Base-by-base conservation (phyloP, 1,140 invertebrate species). In the Dinoponera quadriceps region DNA sequence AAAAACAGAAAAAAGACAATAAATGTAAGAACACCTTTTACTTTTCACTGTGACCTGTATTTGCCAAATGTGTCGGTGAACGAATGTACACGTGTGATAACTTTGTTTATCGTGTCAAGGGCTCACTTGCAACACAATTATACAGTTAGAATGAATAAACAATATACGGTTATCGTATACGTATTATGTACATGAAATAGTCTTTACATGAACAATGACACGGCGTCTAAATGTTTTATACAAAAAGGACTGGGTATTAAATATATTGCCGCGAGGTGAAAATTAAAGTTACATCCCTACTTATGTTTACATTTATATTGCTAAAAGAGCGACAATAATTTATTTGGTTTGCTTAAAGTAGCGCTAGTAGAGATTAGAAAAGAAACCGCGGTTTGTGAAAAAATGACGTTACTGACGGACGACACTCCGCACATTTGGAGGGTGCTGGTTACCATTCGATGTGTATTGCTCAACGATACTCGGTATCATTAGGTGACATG, bases 41-140 rank as follows among this genome's bases (percentile, higher is more conserved):
- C 86, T 82, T 90, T 91, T 92, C 86, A 85, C 89, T 92, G 91
- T 91, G 89, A 92, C 78, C 88, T 93, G 88, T 92, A 91, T 93
- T 91, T 93, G 87, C 90, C 85, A 90, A 90, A 80, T 91, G 90
- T 88, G 86, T 89, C 84, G 63, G 86, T 92, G 87, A 93, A 90
- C 86, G 87, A 91, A 91, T 91, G 88, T 92, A 92, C 91, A 92
- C 84, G 89, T 92, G 89, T 88, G 89, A 85, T 88, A 91, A 90
- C 71, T 85, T 73, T 29, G 68, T 77, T 84, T 88, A 87, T 62
- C 82, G 62, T 88, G 82, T 83, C 86, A 85, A 87, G 90, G 88
- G 86, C 90, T 89, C 85, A 84, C 73, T 88, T 88, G 86, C 84
- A 90, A 91, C 89, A 85, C 82, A 91, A 65, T 88, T 87, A 88